These are phyloP conservation scores for Drosophila sucinea DNA, from an alignment of 1,140 invertebrate genomes.

Conservation along the genomic window DNA sequence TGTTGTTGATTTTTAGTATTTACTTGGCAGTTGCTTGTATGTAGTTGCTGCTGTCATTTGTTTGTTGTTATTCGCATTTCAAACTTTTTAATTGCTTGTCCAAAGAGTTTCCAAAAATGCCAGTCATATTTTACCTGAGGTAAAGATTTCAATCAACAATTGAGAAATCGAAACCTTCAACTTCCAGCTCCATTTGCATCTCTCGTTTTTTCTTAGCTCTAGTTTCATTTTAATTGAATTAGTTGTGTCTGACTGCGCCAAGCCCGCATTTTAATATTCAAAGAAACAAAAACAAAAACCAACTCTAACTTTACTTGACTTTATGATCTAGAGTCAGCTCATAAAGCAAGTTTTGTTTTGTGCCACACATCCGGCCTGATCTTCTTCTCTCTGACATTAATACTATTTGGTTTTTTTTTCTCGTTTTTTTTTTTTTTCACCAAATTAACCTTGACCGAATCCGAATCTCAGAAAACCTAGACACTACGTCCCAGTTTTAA, in stretches of 20 bases:
- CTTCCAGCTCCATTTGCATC: slow-evolving; percentile 18
- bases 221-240: slow-evolving; percentile 65
- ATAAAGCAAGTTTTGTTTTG: slow-evolving; percentile 59
- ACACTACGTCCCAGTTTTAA: slow-evolving; percentile 63
- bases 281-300: slow-evolving; percentile 22
- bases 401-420: slow-evolving; percentile 23
- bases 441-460: slow-evolving; percentile 78
- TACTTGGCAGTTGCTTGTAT: background rate
- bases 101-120: slow-evolving; percentile 75
- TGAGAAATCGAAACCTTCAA: slow-evolving; percentile 40
- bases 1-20: slow-evolving; percentile 8
- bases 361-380: slow-evolving; percentile 74
- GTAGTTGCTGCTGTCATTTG: slow-evolving; percentile 71
- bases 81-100: slow-evolving; percentile 72
- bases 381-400: slow-evolving; percentile 46
- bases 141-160: slow-evolving; percentile 56
- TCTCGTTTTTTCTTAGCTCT: slow-evolving; percentile 13
- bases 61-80: slow-evolving; percentile 76
- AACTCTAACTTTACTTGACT: slow-evolving; percentile 32
- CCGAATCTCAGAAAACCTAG: slow-evolving; percentile 64
- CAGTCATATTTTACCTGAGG: slow-evolving; percentile 73
- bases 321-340: slow-evolving; percentile 25
- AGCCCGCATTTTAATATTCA: slow-evolving; percentile 32
- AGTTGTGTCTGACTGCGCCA: slow-evolving; percentile 35
- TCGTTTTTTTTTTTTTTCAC: background rate